Conservation (phyloP, 2,113 vertebrate species). For the Dicrurus megarhynchus region DNA sequence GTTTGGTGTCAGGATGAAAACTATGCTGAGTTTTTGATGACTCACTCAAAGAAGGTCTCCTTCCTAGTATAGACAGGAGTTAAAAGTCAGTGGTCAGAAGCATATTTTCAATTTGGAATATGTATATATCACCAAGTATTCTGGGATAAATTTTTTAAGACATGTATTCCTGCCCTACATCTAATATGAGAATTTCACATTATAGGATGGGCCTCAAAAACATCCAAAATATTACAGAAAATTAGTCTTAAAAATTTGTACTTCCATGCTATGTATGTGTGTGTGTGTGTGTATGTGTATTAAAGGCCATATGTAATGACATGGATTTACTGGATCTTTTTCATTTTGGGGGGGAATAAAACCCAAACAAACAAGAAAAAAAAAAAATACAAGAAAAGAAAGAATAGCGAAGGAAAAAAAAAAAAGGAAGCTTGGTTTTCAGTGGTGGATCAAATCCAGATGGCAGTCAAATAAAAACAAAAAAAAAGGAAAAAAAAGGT, state of each 20-base stretch:
- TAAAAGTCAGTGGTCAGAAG: background rate
- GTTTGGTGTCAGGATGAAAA: background rate
- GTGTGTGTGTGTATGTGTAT: background rate
- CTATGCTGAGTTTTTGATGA: background rate
- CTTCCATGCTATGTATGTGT: background rate
- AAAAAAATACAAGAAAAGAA: rapidly evolving
- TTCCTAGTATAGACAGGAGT: background rate
- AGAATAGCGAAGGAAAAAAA: background rate
- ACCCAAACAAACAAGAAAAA: background rate
- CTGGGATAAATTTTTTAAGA: background rate
- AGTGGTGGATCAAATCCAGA: background rate
- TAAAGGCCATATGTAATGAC: background rate
- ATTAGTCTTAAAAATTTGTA: background rate
- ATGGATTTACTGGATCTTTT: background rate
- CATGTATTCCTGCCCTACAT: background rate
- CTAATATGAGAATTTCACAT: background rate
- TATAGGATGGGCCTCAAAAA: background rate
- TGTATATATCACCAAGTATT: background rate
- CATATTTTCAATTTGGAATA: background rate
- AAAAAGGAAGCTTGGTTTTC: background rate
- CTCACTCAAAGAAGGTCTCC: background rate
- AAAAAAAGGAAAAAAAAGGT: rapidly evolving
- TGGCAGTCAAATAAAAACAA: background rate
- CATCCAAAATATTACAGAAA: background rate
- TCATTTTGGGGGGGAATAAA: background rate